These are phyloP conservation scores for Amblyopsis rosae DNA, from an alignment of 2,113 vertebrate species.

Conservation along the genomic window DNA sequence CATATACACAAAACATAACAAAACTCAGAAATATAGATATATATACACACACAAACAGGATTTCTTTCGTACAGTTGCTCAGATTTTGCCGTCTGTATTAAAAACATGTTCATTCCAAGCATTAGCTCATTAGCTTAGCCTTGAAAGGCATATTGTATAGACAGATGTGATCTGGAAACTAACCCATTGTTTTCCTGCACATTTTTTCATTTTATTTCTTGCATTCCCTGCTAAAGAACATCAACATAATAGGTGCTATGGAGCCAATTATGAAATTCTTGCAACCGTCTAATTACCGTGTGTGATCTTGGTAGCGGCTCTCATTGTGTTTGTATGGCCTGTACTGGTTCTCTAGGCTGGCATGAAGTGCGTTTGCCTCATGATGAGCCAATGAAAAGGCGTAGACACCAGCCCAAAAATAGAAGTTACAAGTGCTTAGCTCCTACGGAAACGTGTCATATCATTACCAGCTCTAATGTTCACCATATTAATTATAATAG, in stretches of 20 bases:
- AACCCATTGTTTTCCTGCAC: conserved; percentile 47
- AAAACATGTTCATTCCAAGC: conserved; percentile 53
- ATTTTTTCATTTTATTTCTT: conserved; percentile 49
- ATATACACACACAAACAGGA: conserved; percentile 11
- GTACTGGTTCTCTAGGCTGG: conserved; percentile 53
- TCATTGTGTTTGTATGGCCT: conserved; percentile 60
- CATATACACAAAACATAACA: not conserved
- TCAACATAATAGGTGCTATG: conserved; percentile 63
- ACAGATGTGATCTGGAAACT: conserved; percentile 57
- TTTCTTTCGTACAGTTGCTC: conserved; percentile 53
- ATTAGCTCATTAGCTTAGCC: conserved; percentile 65
- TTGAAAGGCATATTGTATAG: conserved; percentile 48
- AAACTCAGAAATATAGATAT: conserved; percentile 9
- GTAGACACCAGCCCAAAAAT: conserved; percentile 13
- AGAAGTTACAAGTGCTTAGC: conserved; percentile 12
- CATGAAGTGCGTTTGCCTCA: conserved; percentile 20
- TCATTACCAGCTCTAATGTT: conserved; percentile 30
- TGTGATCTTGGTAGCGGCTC: conserved; percentile 65
- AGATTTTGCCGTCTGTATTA: conserved; percentile 64
- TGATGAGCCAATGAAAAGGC: conserved; percentile 31
- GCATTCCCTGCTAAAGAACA: conserved; percentile 58
- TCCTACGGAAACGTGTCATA: conserved; percentile 4
- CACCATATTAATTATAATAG: conserved; percentile 23
- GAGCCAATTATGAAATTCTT: conserved; percentile 75
- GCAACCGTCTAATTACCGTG: conserved; percentile 74